Evolutionary conservation across 2,797 vertebrate genomes (phyloP), one percentile per base, ranked within the genome.

Genomic region (Enteromius viviparus): DNA sequence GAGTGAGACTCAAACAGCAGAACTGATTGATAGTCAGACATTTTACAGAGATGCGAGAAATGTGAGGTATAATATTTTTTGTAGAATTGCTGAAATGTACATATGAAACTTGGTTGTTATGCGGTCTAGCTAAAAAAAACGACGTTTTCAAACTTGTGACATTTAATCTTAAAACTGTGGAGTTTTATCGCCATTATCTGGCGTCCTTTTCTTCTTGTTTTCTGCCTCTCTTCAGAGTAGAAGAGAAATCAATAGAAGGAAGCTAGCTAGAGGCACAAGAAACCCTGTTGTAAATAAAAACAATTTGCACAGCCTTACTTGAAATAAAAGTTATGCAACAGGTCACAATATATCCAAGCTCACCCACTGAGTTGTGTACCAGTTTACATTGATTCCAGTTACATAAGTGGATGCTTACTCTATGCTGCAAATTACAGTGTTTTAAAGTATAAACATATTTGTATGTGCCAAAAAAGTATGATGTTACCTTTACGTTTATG

Each of bases 211-310:
- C 8, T 2, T 84, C 68, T 81, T 87, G 71, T 84, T 87, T 76
- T 68, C 51, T 66, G 19, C 26, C 21, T 34, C 60, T 87, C 23
- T 47, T 49, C 2, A 82, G 85, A 87, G 83, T 82, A 83, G 81
- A 87, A 85, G 78, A 81, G 79, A 82, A 77, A 69, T 34, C 68
- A 49, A 82, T 62, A 5, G 23, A 47, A 40, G 15, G 10, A 47
- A 40, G 23, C 21, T 51, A 55, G 17, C 21, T 64, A 55, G n/a
- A 77, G 53, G 45, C 76, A 55, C 42, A 83, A 69, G 42, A 80
- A 26, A 76, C 47, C 26, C 5, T 81, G 49, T 55, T 66, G 21
- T 32, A 81, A 65, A 77, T 29, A 2, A n/a, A 45, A n/a, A 23
- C 6, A 26, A 65, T 71, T 58, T 72, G 71, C 51, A 71, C 19